Conservation (phyloP, 37 sponge, comb jelly and placozoan genomes). For the Cladorhizidae sp. region DNA sequence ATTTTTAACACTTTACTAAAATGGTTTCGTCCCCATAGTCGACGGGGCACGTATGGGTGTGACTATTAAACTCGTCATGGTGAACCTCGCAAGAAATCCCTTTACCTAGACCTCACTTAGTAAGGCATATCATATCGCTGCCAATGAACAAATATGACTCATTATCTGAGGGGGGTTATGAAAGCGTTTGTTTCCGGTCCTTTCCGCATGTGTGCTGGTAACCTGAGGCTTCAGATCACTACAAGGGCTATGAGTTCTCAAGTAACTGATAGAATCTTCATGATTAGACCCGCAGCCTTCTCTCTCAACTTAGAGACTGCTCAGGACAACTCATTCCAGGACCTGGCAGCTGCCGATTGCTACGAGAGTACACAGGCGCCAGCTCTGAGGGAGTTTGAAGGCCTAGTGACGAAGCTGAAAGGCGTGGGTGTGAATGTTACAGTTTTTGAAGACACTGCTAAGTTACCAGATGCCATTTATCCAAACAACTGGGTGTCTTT, state of each 20-base stretch:
- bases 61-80: no score
- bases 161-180: no score
- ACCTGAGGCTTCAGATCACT: no score
- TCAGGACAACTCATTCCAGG: conserved; percentile 67
- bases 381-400: conserved; percentile 62
- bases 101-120: no score
- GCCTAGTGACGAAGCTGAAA: conserved; percentile 31
- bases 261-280: conserved; percentile 43
- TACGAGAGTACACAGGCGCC: neutral
- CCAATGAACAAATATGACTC: no score
- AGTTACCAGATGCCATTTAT: conserved; percentile 63
- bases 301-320: conserved; percentile 56
- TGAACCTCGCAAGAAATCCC: no score
- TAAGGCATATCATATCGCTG: no score
- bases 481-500: conserved; percentile 90
- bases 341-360: neutral
- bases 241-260: conserved; percentile 13
- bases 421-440: conserved; percentile 21
- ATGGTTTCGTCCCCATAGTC: no score
- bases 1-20: no score
- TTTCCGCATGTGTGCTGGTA: no score
- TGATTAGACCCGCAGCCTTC: conserved; percentile 65
- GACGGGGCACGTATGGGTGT: no score
- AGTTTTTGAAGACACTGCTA: conserved; percentile 36
- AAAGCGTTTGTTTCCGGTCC: no score